A percentile compares a stretch with the other conserved stretches of the same genome.
These are phyloP conservation scores for Leptura quadrifasciata DNA, from an alignment of 2,888 invertebrate species.

Conservation along the genomic window DNA sequence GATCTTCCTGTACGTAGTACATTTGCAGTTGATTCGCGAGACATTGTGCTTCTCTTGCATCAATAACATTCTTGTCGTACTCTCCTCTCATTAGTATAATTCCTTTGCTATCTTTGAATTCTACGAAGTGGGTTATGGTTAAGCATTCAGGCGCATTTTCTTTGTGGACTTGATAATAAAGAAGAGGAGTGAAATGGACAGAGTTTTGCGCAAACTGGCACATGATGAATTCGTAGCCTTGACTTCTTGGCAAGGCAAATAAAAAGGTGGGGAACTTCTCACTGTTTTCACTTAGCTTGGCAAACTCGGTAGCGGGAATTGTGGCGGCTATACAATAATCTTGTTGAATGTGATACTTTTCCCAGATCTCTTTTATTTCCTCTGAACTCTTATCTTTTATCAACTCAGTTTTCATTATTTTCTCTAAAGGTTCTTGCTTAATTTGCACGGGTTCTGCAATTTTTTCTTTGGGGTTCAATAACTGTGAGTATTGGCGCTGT, in stretches of 20 bases:
- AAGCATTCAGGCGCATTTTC: constrained; percentile 93
- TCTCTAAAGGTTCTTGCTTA: constrained; percentile 76
- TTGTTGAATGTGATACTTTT: constrained; percentile 86
- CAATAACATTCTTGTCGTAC: constrained; percentile 86
- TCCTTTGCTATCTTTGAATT: constrained; percentile 82
- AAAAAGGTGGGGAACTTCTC: constrained; percentile 82
- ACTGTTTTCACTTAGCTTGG: constrained; percentile 77
- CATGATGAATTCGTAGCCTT: constrained; percentile 92
- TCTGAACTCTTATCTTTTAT: constrained; percentile 81
- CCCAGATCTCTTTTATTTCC: constrained; percentile 87
- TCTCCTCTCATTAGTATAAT: constrained; percentile 91
- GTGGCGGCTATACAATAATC: constrained; percentile 82
- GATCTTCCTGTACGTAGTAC: constrained; percentile 84
- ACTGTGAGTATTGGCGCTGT: constrained; percentile 77
- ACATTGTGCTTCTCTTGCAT: constrained; percentile 88
- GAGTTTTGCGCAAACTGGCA: constrained; percentile 83
- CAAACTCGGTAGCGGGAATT: constrained; percentile 79
- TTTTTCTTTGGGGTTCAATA: constrained; percentile 79
- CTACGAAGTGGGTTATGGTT: constrained; percentile 86
- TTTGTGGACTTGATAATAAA: constrained; percentile 90
- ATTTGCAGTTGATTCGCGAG: constrained; percentile 90
- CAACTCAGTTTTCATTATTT: constrained; percentile 87
- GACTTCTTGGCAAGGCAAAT: constrained; percentile 86
- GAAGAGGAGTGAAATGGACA: constrained; percentile 89
- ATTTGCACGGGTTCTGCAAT: constrained; percentile 47